These are phyloP conservation scores for Mungos mungo DNA, from an alignment of 2,113 vertebrate species.

Conservation along the genomic window DNA sequence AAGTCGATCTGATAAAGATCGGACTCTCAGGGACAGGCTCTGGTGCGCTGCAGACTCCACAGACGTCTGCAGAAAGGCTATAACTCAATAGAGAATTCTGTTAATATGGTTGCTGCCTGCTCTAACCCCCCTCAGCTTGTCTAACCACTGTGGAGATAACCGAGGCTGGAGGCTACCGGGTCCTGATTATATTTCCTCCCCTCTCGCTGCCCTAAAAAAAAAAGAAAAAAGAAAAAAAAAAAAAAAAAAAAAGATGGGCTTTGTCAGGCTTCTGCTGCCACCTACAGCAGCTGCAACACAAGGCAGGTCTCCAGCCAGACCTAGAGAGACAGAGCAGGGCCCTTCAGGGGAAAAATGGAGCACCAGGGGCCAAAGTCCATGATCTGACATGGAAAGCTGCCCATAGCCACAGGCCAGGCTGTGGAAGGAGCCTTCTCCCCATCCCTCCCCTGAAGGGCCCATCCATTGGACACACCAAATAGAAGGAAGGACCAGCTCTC, in stretches of 20 bases:
- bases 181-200: conserved; percentile 26
- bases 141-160: conserved; percentile 42
- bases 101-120: conserved; percentile 59
- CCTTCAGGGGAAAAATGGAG: background rate
- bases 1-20: background rate
- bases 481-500: background rate
- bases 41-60: fast-evolving
- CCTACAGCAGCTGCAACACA: conserved; percentile 81
- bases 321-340: background rate
- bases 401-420: no score
- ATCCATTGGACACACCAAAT: no score
- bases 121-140: conserved; percentile 37
- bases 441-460: background rate
- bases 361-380: background rate
- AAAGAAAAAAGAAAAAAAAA: background rate
- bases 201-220: background rate
- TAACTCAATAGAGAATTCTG: conserved; percentile 63
- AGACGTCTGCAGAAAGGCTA: background rate
- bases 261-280: conserved; percentile 86
- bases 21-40: background rate
- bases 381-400: no score
- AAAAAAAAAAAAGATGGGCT: conserved; percentile 28
- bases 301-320: conserved; percentile 61
- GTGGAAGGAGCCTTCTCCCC: background rate
- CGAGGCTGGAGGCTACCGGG: conserved; percentile 22